phyloP scores from a whole-genome alignment of 2,888 invertebrate species.

The Laothoe populi region DNA sequence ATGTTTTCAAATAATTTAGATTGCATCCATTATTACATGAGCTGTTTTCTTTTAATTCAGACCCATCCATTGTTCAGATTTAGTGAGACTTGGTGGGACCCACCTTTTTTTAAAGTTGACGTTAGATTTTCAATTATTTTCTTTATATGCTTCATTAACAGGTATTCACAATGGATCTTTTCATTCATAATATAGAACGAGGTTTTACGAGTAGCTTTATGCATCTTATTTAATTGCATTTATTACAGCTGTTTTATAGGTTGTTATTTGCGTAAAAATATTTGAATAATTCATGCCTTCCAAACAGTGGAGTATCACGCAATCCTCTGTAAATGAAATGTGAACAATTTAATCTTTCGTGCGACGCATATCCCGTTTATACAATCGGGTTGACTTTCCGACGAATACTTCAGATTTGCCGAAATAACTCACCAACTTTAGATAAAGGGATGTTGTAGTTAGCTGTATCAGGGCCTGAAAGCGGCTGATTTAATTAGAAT shows the following conservation, averaged over 20 bases:
- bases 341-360: conserved; percentile 53
- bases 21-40: too few species aligned
- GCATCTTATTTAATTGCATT: conserved; percentile 16
- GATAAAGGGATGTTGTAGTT: conserved; percentile 67
- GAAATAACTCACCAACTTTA: conserved; percentile 68
- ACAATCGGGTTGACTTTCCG: conserved; percentile 58
- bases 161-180: background rate
- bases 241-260: conserved; percentile 23
- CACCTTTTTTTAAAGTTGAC: too few species aligned
- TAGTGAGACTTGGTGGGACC: too few species aligned
- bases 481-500: conserved; percentile 74
- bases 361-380: conserved; percentile 54
- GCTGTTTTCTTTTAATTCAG: too few species aligned
- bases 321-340: conserved; percentile 43
- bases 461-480: conserved; percentile 57
- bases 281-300: conserved; percentile 31
- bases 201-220: conserved; percentile 5
- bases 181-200: background rate
- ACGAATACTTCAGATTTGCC: conserved; percentile 70
- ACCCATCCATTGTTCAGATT: too few species aligned
- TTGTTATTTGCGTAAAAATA: conserved; percentile 27
- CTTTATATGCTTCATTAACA: background rate
- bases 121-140: conserved; percentile 1
- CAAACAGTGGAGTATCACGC: conserved; percentile 39
- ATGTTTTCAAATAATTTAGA: background rate